Evolutionary conservation across 2,888 invertebrate species (phyloP), one percentile per base, ranked within the genome.

Genomic region (Scaeva pyrastri): DNA sequence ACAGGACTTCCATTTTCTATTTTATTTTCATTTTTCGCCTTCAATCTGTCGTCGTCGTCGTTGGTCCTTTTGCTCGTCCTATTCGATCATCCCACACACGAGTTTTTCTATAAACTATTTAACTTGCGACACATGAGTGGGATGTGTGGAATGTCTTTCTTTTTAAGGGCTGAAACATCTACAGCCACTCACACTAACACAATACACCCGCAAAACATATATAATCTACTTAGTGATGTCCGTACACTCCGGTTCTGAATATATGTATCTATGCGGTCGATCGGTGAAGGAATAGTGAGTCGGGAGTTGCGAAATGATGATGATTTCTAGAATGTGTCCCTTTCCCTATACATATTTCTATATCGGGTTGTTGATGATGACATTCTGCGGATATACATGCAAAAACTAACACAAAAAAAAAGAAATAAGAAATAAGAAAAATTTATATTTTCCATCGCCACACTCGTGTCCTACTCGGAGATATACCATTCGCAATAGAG

Each of bases 331-430:
- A 73, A 73, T 62, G n/a, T 45, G 48, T 58, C 39, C 58, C 68
- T 36, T 43, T 60, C 70, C 19, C 58, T 43, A 14, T 52, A 16
- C 12, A 6, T 19, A 31, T 12, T 48, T 55, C 14, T 66, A 60
- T 62, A 31, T 68, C 41, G 41, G 66, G 73, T 56, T 73, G 76
- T 70, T 77, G 81, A 82, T 82, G 86, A 86, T 86, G 86, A 82
- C 82, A 86, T 82, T 86, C 73, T 82, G 82, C 77, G 82, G 82
- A 86, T 74, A 86, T 74, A 70, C 66, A 75, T 80, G 79, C 75
- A 72, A 60, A 56, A 56, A 45, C 64, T 45, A 68, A n/a, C 43
- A 36, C n/a, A 36, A 31, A 19, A 36, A 52, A 4, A 41, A 36
- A 5, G 31, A 31, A 31, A n/a, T n/a, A n/a, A n/a, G n/a, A n/a